Evolutionary conservation across 2,113 vertebrate genomes (phyloP), one percentile per base, ranked within the genome.

Genomic region (Grantiella picta): DNA sequence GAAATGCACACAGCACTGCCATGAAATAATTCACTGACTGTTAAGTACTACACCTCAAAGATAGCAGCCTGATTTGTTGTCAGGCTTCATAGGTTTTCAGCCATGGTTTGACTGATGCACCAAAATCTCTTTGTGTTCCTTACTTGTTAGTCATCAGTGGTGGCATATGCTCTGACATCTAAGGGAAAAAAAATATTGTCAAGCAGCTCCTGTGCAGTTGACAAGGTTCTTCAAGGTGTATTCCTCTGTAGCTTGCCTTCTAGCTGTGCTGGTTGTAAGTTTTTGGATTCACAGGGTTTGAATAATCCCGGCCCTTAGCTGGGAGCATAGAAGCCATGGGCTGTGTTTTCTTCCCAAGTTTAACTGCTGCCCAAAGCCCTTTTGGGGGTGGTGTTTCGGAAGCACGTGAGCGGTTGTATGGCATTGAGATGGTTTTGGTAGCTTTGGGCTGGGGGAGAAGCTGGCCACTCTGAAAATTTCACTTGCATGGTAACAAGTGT

Each of bases 11-110:
- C 57, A 87, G 49, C 25, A 18, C 81, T 84, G 61, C 40, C 49
- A 25, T 68, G 73, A 94, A 94, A 68, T 95, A 94, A 90, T 79
- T 95, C 78, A 82, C 56, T 78, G 68, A 31, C 68, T 83, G 25
- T 84, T 72, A 87, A 56, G 36, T 75, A 52, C 47, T 87, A 28
- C 19, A 24, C 44, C 60, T 95, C 56, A 82, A 92, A 92, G 73
- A 71, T 15, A 87, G 47, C 56, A 87, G 38, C 53, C 33, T 93
- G 82, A 90, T 76, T 72, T 69, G 29, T 61, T 89, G 80, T 91
- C 59, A 89, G 36, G 36, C 52, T 83, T 73, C 47, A 38, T 40
- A 61, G 72, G 71, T 93, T 89, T 93, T 92, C 83, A 65, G 0
- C 84, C 60, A 60, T 52, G 23, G 42, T 71, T 95, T 94, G 80